Evolutionary conservation across 1,140 invertebrate species (phyloP).

Genomic region (Calosoma granatense): DNA sequence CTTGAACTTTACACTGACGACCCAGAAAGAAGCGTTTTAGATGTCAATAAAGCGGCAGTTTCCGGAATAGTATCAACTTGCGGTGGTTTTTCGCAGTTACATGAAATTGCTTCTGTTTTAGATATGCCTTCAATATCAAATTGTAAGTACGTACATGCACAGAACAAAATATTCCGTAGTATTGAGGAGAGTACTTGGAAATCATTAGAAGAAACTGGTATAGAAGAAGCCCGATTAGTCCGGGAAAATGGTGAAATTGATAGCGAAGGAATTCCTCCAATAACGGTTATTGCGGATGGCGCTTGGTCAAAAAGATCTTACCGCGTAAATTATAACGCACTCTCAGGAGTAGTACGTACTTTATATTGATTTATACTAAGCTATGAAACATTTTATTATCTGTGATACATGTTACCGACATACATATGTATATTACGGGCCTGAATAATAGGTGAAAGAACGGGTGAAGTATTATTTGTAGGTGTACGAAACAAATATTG

Average conservation of each 20-base stretch:
- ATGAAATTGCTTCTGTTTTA: conserved; percentile 23
- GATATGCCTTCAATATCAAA: conserved; percentile 23
- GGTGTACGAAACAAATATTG: conserved; percentile 35
- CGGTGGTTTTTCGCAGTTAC: conserved; percentile 23
- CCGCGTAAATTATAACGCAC: conserved; percentile 16
- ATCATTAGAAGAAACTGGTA: conserved; percentile 27
- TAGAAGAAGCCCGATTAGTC: conserved; percentile 26
- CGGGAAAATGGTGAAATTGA: conserved; percentile 20
- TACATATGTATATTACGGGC: conserved; percentile 9
- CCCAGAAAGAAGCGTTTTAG: neutral
- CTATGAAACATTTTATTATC: neutral
- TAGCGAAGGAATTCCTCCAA: conserved; percentile 23
- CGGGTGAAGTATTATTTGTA: conserved; percentile 32
- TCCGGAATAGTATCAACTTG: conserved; percentile 21
- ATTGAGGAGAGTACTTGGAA: conserved; percentile 19
- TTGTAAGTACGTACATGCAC: conserved; percentile 18
- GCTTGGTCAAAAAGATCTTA: conserved; percentile 29
- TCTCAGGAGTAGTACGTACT: conserved; percentile 16
- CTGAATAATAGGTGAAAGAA: conserved; percentile 30
- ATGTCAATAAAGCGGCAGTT: conserved; percentile 21
- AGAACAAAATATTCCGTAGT: conserved; percentile 13
- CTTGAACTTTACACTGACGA: neutral
- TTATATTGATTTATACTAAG: neutral
- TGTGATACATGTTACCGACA: neutral
- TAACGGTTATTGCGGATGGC: conserved; percentile 28